Evolutionary conservation across 2,113 vertebrate species (phyloP).

Genomic region (Pseudorhombus dupliciocellatus): DNA sequence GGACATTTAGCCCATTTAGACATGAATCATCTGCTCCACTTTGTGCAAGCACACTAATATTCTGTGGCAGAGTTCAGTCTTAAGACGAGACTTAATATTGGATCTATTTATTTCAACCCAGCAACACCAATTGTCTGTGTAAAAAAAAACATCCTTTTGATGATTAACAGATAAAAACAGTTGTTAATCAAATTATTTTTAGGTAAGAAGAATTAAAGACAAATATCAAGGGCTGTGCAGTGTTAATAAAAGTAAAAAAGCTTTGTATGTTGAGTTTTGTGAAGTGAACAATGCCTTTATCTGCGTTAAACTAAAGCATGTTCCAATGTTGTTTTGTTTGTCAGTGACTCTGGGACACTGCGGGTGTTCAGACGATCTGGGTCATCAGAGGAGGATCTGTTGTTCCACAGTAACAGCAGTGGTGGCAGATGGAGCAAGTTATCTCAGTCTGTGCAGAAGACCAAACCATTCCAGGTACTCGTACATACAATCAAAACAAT

Average conservation of each 20-base stretch:
- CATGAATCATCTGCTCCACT: slow-evolving; percentile 55
- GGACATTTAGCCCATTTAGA: slow-evolving; percentile 54
- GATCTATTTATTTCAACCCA: not conserved
- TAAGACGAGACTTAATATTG: not conserved
- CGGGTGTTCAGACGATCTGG: slow-evolving; percentile 54
- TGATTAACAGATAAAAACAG: too few relatives aligned
- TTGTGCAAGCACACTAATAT: slow-evolving; percentile 53
- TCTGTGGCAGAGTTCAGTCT: slow-evolving; percentile 56
- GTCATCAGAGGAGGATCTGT: slow-evolving; percentile 25
- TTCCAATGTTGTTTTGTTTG: not conserved
- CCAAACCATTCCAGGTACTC: slow-evolving; percentile 72
- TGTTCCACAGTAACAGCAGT: slow-evolving; percentile 60
- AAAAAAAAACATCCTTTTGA: too few relatives aligned
- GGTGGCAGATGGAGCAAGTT: slow-evolving; percentile 66
- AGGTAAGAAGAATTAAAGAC: too few relatives aligned
- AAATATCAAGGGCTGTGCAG: too few relatives aligned
- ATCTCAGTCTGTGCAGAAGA: slow-evolving; percentile 47
- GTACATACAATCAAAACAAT: not conserved
- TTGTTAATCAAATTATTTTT: too few relatives aligned
- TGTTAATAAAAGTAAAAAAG: not conserved
- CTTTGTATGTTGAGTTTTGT: not conserved
- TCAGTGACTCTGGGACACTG: slow-evolving; percentile 68
- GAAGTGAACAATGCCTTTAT: not conserved
- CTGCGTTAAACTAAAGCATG: not conserved
- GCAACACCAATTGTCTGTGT: not conserved